Base-by-base conservation (phyloP, 2,888 invertebrate genomes). In the Hirtodrosophila duncani region DNA sequence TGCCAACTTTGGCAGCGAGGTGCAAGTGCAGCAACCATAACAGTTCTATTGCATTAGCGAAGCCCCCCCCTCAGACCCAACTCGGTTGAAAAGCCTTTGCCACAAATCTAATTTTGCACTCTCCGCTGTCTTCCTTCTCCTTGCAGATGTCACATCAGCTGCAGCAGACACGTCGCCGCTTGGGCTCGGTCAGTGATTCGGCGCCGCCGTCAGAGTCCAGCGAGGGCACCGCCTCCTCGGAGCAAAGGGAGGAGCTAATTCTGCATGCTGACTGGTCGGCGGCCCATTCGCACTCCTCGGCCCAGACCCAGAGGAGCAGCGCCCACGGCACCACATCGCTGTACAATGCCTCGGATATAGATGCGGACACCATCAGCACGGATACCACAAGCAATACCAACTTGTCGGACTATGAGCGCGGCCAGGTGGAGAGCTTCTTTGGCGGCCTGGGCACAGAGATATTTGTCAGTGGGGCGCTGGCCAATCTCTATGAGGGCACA, bases 391-490 rank as follows among this genome's bases (percentile, higher is more conserved):
- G 79, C 75, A 85, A 85, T 33, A 84, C 86, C 9, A 84, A 86
- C 51, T 88, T 92, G 36, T 89, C 90, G 5, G 91, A 91, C 41
- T 85, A 88, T 53, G 92, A 93, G 81, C 88, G 91, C 41, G 89
- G 89, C 23, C 92, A 92, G 83, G 90, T 93, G 49, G 93, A 93
- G 83, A 90, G 91, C 43, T 92, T 92, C 84, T 92, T 92, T 78
- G 90, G 91, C 53, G 93, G 94, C 39, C 89, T 94, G 55, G 93
- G 93, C 83, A 93, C 94, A 0, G 92, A 92, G 85, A 91, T 95
- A 24, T 92, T 89, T 83, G 94, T 94, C 2, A 91, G 93, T 82
- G 90, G 91, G 59, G 92, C 94, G 5, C 84, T 94, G 80, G 94
- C 93, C 30, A 93, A 92, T 85, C 85, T 93, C 29, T 93, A 93